Base-by-base conservation (phyloP, 2,113 vertebrate genomes). In the Nanorana parkeri region DNA sequence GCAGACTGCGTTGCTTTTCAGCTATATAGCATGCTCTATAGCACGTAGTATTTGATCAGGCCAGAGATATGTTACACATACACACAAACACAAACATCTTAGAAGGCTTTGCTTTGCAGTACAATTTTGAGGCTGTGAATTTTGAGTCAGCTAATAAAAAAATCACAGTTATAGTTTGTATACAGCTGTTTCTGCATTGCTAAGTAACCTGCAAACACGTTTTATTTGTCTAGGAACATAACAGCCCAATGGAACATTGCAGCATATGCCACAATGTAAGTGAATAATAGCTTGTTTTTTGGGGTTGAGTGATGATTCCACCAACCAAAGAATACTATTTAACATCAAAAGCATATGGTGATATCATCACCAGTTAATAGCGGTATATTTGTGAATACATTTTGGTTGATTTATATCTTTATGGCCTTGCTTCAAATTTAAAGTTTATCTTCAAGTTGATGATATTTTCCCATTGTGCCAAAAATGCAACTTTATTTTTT, bases 131-230 rank as follows among this genome's bases (percentile, higher is more conserved):
- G n/a, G n/a, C n/a, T n/a, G n/a, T n/a, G n/a, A n/a, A n/a, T 41
- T 20, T 56, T 29, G 28, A 78, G 54, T 29, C 65, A 78, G 64
- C 64, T 68, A 68, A 78, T 78, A 78, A 78, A 78, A 71, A 78
- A 36, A 36, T 68, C 51, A 67, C 64, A 68, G 55, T 78, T 68
- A 78, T 67, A 67, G 52, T 68, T 78, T 78, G 65, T 68, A 80
- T 69, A 80, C 78, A 80, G 78, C n/a, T 80, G 65, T 80, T 80
- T 80, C 60, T 17, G 13, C 32, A 80, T 80, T 60, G 78, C 78
- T 80, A 41, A 80, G 78, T 80, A 80, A 80, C 66, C 78, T 32
- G 15, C 68, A 80, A 69, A 80, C 78, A 78, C 66, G 66, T 80
- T 80, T 80, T 68, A 80, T 69, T 80, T 80, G 52, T 69, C 66